Evolutionary conservation across 64 coral and sea anemone species (phyloP), one percentile per base, ranked within the genome.

Genomic region (Porites australiensis): DNA sequence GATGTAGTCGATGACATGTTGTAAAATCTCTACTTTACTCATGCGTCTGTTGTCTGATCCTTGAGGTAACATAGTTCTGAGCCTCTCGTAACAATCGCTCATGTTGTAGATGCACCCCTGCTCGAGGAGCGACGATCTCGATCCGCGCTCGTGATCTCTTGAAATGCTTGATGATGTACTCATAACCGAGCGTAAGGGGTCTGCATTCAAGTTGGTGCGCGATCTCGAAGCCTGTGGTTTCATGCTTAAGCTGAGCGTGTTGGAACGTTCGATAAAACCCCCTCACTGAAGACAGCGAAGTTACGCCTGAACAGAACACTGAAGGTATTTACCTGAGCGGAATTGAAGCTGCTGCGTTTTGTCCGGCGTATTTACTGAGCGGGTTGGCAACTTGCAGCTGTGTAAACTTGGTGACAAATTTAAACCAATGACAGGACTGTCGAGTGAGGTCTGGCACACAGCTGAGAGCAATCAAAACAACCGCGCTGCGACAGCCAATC

Each of bases 331-430:
- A 75, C 18, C 77, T 60, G 64, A 67, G 65, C 72, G 91, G 50
- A 51, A 50, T 50, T 48, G 88, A 93, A 58, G 79, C 79, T 79
- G 77, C 95, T 94, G 95, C 89, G 87, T 87, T 94, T 98, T 98
- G 90, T 98, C 92, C 95, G 73, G 52, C 51, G 44, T 50, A 47
- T 62, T 89, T 27, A 55, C 75, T 90, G 63, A 76, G 88, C 81
- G 86, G 87, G 27, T 77, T 93, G 79, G 83, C 90, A 69, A 52
- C 86, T 59, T 54, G 83, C 95, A 98, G 95, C 95, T 98, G 95
- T 98, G 95, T 94, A 98, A 86, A 98, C 95, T 79, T 86, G 95
- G 80, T 98, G 95, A 98, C 92, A 98, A 90, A 98, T 86, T 77
- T 88, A 94, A 89, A 90, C 95, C 95, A 98, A 98, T 98, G 92